Percentiles rank a stretch among this genome's conserved stretches.
phyloP scores from a whole-genome alignment of 2,888 invertebrate species.

The Theodoxus fluviatilis region DNA sequence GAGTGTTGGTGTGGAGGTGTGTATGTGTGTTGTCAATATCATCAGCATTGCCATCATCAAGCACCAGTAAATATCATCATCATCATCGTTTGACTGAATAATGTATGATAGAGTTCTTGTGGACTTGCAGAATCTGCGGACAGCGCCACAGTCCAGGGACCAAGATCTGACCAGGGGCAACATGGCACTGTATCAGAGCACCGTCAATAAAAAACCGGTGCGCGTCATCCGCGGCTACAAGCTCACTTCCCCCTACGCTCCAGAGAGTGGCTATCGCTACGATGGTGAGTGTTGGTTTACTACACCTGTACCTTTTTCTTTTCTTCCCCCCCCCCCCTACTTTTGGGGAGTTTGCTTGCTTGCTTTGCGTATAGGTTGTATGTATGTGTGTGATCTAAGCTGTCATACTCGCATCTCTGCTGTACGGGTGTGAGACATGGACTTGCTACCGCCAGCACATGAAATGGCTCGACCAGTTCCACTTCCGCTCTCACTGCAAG shows the following conservation, averaged over 20 bases:
- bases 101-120: not conserved
- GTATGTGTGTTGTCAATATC: no score
- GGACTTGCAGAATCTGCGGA: conserved; percentile 62
- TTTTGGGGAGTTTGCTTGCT: no score
- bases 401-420: no score
- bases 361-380: no score
- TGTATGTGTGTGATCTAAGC: no score
- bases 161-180: conserved; percentile 64
- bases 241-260: conserved; percentile 63
- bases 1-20: no score
- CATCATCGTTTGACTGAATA: not conserved
- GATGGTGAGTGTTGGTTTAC: conserved; percentile 65
- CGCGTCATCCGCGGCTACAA: conserved; percentile 67
- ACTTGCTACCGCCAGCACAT: not conserved
- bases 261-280: conserved; percentile 66
- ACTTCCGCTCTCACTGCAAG: no score
- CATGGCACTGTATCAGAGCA: conserved; percentile 60
- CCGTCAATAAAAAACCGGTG: conserved; percentile 61
- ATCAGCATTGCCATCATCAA: no score
- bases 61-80: no score
- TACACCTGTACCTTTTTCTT: no score
- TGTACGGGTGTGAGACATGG: not conserved
- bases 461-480: no score
- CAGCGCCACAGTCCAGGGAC: conserved; percentile 65
- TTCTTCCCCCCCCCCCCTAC: not conserved